phyloP scores from a whole-genome alignment of 2,113 vertebrate species.

The Piprites chloris region DNA sequence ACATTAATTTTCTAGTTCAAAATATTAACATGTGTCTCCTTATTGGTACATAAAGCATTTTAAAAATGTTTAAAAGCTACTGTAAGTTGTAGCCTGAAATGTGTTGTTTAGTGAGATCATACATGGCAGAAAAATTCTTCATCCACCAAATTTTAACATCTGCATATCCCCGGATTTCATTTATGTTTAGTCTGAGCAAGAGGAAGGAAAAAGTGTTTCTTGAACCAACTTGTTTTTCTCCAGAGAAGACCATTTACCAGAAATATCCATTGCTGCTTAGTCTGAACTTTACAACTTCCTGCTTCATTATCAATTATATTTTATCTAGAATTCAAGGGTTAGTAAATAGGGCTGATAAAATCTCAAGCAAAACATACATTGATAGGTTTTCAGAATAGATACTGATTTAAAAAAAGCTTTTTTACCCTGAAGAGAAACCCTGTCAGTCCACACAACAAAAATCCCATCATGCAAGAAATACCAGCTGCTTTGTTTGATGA shows the following conservation, averaged over 20 bases:
- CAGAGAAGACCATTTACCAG: neutral
- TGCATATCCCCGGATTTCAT: neutral
- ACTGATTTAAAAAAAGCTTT: neutral
- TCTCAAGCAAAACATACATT: neutral
- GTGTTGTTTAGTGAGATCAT: neutral
- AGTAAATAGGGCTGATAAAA: neutral
- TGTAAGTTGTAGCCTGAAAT: neutral
- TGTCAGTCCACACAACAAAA: conserved; percentile 1
- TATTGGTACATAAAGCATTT: neutral
- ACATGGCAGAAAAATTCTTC: neutral
- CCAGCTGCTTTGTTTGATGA: conserved; percentile 42
- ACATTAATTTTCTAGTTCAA: neutral
- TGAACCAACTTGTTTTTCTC: neutral
- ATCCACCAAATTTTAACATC: neutral
- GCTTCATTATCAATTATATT: neutral
- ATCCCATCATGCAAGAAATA: neutral
- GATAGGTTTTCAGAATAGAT: neutral
- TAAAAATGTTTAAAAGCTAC: neutral
- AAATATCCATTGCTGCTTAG: neutral
- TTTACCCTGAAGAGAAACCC: conserved; percentile 3
- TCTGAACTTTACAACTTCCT: neutral
- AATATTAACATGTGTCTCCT: neutral
- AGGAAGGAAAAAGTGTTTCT: neutral
- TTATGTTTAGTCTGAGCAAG: neutral
- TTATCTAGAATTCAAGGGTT: neutral